Base-by-base conservation (phyloP, 2,113 vertebrate species). In the Pardalotus punctatus region DNA sequence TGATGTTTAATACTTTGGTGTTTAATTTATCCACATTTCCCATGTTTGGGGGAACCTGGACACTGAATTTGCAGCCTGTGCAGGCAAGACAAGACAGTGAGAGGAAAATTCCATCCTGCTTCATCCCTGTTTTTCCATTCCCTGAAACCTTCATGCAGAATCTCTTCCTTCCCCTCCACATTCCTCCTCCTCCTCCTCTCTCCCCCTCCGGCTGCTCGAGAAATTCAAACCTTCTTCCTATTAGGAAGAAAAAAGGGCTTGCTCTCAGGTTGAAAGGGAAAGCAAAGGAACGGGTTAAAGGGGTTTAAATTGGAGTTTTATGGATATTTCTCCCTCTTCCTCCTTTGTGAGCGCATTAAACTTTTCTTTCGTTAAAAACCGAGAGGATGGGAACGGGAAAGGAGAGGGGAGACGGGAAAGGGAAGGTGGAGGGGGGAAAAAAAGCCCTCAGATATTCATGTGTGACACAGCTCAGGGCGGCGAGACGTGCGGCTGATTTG, bases 351-450 rank as follows among this genome's bases (percentile, higher is more conserved):
- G 80, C 5, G 1, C 70, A 36, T 95, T 94, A 90, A 96, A 95
- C 94, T 97, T 95, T 95, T 90, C 97, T 97, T 97, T 97, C 94
- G 95, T 98, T 98, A 97, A 98, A 98, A 98, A 98, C 58, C 57
- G 40, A 82, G 94, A 93, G 96, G 91, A 94, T 24, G 47, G 88
- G 91, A 80, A 81, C 11, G 45, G 91, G 90, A 87, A 77, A 98
- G 97, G 98, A 98, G 96, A 97, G 97, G 94, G 71, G 91, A 96
- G 97, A 96, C 97, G 97, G 97, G 95, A 96, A 86, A 98, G 97
- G 94, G 98, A 96, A 83, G 82, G 94, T 92, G 96, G 96, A 94
- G 96, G 91, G 88, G 20, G 23, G 7, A 14, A 11, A 29, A 77
- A 69, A 69, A 88, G 51, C 78, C 84, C 88, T 95, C 96, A 97